A percentile compares a stretch with the other conserved stretches of the same genome.
Evolutionary conservation across 2,888 invertebrate species (phyloP).

Genomic region (Cantharis rustica): DNA sequence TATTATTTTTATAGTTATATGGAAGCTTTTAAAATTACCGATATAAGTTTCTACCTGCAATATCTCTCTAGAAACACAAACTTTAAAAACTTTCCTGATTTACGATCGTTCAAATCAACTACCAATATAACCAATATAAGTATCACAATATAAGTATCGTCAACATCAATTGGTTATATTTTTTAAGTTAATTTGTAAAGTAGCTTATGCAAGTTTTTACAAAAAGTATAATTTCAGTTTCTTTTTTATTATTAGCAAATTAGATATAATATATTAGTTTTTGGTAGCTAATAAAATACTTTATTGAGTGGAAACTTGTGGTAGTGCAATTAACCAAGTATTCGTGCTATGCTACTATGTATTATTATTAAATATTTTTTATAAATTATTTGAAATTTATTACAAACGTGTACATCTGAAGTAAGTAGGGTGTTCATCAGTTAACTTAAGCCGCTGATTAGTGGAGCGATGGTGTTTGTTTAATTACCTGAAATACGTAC

Average conservation of each 20-base stretch:
- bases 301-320: neutral
- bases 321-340: neutral
- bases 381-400: neutral
- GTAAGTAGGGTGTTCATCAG: neutral
- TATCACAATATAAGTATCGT: no score
- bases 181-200: neutral
- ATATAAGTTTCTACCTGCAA: slow-evolving; percentile 23
- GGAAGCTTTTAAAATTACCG: slow-evolving; percentile 19
- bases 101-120: slow-evolving; percentile 21
- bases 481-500: slow-evolving; percentile 35
- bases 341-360: neutral
- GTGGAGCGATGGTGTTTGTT: slow-evolving; percentile 31
- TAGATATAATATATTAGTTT: no score
- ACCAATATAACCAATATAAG: slow-evolving; percentile 19
- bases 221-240: neutral
- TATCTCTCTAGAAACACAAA: slow-evolving; percentile 21
- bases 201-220: neutral
- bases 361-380: neutral
- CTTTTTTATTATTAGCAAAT: no score
- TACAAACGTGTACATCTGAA: neutral
- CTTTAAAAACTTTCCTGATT: slow-evolving; percentile 26
- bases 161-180: neutral
- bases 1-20: slow-evolving; percentile 14
- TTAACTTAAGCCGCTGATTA: slow-evolving; percentile 2
- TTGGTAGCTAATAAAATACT: no score